Evolutionary conservation across 2,113 vertebrate genomes (phyloP).

Genomic region (Engraulis encrasicolus): DNA sequence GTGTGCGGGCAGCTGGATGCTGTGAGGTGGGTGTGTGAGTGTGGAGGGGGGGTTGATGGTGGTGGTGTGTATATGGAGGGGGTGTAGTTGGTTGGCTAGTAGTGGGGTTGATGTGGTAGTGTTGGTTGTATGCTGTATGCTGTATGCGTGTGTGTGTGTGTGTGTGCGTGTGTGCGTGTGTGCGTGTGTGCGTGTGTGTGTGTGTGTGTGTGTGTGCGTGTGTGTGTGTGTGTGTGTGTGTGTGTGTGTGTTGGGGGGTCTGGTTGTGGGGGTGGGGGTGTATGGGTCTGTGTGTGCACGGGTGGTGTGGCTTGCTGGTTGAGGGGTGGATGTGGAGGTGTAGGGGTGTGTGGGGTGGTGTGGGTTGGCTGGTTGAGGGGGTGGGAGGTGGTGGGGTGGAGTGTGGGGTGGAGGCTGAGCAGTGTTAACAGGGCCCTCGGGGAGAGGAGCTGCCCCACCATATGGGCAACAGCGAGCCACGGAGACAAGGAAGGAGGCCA

Average conservation of each 20-base stretch:
- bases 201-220: background rate
- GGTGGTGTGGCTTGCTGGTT: too few relatives aligned
- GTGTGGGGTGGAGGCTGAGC: constrained; percentile 71
- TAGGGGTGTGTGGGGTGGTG: background rate
- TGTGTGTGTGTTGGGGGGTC: constrained; percentile 63
- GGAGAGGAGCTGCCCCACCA: constrained; percentile 78
- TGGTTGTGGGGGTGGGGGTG: constrained; percentile 50
- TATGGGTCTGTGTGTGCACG: too few relatives aligned
- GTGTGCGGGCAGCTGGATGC: background rate
- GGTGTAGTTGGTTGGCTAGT: too few relatives aligned
- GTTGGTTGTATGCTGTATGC: too few relatives aligned
- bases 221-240: background rate
- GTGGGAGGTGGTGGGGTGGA: constrained; percentile 71
- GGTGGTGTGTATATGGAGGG: too few relatives aligned
- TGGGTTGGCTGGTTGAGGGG: constrained; percentile 31
- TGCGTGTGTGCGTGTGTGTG: background rate
- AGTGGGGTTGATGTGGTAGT: too few relatives aligned
- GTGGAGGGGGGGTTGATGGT: too few relatives aligned
- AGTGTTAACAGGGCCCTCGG: constrained; percentile 82
- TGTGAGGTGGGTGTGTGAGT: background rate
- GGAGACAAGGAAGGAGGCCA: constrained; percentile 75
- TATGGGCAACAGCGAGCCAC: constrained; percentile 80
- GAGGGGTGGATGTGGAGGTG: background rate
- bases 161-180: background rate
- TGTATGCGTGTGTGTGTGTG: background rate